phyloP scores from a whole-genome alignment of 1,140 invertebrate species.

The Trichoplusia ni region DNA sequence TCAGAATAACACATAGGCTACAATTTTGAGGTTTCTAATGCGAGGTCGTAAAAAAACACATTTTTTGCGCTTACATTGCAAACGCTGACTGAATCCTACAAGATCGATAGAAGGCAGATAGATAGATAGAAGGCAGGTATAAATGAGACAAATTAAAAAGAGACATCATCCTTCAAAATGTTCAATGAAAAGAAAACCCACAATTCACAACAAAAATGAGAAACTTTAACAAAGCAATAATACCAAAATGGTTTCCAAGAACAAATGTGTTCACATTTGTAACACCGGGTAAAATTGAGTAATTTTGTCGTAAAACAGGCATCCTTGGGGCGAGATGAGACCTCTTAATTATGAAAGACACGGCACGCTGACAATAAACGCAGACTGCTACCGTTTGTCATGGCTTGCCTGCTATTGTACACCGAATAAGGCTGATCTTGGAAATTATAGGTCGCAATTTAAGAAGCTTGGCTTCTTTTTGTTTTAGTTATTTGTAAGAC shows the following conservation, averaged over 20 bases:
- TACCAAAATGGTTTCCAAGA: background rate
- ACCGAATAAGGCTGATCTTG: background rate
- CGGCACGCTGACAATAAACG: constrained; percentile 6
- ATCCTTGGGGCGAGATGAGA: constrained; percentile 6
- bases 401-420: background rate
- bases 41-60: too few species aligned
- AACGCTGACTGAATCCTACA: too few species aligned
- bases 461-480: background rate
- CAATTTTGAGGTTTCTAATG: too few species aligned
- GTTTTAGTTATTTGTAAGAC: background rate
- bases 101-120: too few species aligned
- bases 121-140: too few species aligned
- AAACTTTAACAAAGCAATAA: background rate
- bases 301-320: constrained; percentile 2
- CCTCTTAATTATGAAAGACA: constrained; percentile 32
- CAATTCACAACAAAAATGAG: too few species aligned
- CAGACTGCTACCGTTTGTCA: constrained; percentile 15
- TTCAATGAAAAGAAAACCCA: too few species aligned
- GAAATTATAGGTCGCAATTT: background rate
- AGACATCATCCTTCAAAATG: too few species aligned
- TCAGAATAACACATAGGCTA: too few species aligned
- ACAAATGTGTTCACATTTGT: constrained; percentile 6
- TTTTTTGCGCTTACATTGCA: too few species aligned
- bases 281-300: constrained; percentile 5
- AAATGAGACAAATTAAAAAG: too few species aligned